These are phyloP conservation scores for Paguma larvata DNA, from an alignment of 2,797 vertebrate species.

Conservation along the genomic window DNA sequence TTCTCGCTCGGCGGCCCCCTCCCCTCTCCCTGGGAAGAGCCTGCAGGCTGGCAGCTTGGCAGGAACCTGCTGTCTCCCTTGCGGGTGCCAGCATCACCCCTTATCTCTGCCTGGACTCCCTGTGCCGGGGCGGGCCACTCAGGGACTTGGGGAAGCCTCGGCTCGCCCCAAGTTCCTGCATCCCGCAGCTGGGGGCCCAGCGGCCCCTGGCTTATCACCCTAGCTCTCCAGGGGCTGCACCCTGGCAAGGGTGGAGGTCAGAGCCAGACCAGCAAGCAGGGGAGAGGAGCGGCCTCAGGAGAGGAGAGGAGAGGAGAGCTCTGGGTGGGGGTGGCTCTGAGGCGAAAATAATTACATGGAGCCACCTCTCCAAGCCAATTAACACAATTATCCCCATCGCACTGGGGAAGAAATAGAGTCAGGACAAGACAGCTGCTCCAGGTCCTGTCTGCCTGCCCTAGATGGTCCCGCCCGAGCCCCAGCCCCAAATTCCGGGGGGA, in stretches of 20 bases:
- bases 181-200: not conserved
- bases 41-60: conserved; percentile 84
- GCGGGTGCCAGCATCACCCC: conserved; percentile 56
- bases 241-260: conserved; percentile 25
- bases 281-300: not conserved
- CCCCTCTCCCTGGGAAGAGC: conserved; percentile 72
- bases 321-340: not conserved
- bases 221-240: not conserved
- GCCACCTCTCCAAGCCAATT: conserved; percentile 7
- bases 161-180: not conserved
- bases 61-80: conserved; percentile 82
- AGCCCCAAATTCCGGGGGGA: conserved; percentile 16
- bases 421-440: not conserved
- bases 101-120: conserved; percentile 19
- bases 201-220: not conserved
- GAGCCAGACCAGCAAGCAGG: not conserved
- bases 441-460: not conserved
- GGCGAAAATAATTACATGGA: not conserved
- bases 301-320: not conserved
- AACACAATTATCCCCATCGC: conserved; percentile 50
- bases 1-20: conserved; percentile 32
- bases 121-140: conserved; percentile 48
- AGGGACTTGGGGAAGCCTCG: conserved; percentile 55
- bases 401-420: not conserved
- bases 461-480: not conserved